phyloP scores from a whole-genome alignment of 1,140 invertebrate genomes.

The Neuroterus valhalla region DNA sequence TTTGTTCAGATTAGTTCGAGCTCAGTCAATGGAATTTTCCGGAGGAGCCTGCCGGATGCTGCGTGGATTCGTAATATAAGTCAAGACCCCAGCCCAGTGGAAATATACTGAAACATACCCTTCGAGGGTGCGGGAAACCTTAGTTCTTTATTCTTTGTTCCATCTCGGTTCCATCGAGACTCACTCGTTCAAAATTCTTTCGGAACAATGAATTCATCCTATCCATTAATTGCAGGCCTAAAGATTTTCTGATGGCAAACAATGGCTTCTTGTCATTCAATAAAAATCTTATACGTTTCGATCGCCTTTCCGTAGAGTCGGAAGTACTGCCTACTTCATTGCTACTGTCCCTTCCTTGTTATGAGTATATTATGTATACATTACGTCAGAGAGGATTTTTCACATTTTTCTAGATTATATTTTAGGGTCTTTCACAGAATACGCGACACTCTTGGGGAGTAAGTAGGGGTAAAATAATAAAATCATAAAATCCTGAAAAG shows the following conservation, averaged over 20 bases:
- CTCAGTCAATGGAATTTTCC: constrained; percentile 38
- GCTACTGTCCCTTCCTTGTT: no score
- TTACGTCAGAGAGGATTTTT: no score
- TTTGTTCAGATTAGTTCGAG: constrained; percentile 32
- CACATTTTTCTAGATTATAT: no score
- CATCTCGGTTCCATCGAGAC: background rate
- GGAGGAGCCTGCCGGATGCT: constrained; percentile 3
- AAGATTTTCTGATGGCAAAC: background rate
- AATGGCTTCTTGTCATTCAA: no score
- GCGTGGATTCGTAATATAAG: background rate
- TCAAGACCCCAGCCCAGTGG: background rate
- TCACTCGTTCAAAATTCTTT: background rate
- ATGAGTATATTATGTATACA: no score
- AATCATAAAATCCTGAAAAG: no score
- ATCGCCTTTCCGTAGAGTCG: no score
- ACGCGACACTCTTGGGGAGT: no score
- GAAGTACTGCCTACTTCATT: no score
- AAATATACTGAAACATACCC: background rate
- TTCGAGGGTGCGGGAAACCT: background rate
- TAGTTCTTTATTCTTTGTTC: background rate
- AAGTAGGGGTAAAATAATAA: no score
- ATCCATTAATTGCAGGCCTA: background rate
- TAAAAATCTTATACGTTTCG: no score
- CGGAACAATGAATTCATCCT: background rate
- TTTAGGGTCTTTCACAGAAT: no score